Evolutionary conservation across 2,113 vertebrate genomes (phyloP).

Genomic region (Notarius quadriscutis): DNA sequence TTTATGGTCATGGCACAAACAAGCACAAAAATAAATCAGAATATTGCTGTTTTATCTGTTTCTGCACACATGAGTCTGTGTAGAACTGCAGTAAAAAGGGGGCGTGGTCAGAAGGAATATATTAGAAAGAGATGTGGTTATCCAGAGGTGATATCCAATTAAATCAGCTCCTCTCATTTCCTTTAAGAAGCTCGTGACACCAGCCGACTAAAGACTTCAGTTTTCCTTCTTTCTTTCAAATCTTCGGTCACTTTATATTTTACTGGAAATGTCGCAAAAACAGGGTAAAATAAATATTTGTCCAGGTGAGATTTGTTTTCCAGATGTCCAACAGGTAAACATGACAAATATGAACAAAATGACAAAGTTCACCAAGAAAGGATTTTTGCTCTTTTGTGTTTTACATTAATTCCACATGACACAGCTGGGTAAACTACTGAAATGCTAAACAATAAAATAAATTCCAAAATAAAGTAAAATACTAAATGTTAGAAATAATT

Average conservation of each 20-base stretch:
- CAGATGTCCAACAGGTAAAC: background rate
- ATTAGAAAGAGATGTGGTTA: background rate
- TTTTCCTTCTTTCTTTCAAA: background rate
- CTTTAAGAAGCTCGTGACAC: background rate
- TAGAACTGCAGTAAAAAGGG: too few species aligned
- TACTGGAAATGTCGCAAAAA: background rate
- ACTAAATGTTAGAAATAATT: background rate
- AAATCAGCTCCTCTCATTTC: background rate
- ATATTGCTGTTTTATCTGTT: background rate
- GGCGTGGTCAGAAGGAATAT: too few species aligned
- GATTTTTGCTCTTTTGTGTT: too few species aligned
- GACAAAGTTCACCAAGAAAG: too few species aligned
- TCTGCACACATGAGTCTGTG: background rate
- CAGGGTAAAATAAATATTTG: background rate
- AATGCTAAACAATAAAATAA: background rate
- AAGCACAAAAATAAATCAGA: background rate
- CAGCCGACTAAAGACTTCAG: background rate
- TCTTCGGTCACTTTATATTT: background rate
- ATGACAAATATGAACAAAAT: background rate
- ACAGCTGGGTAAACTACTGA: too few species aligned
- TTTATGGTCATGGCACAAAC: too few species aligned
- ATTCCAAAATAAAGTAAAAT: background rate
- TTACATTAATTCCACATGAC: too few species aligned
- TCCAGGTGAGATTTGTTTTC: too few species aligned
- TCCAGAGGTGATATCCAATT: background rate